phyloP scores from a whole-genome alignment of 2,888 invertebrate genomes.

The Rhingia campestris region DNA sequence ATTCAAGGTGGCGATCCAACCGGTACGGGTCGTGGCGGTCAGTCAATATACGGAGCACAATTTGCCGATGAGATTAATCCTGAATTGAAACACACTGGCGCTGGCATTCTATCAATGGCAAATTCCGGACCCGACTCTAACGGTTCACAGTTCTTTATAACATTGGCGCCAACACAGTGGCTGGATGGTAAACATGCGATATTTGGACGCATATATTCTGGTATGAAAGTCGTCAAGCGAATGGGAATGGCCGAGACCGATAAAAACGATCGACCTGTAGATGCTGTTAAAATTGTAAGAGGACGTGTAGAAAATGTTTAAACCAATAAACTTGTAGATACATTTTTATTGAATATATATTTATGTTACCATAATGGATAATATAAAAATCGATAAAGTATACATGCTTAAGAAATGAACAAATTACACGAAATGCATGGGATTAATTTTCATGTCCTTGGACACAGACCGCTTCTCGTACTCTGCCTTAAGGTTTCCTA shows the following conservation, averaged over 20 bases:
- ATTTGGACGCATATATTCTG: slow-evolving; percentile 94
- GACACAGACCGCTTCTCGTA: slow-evolving; percentile 84
- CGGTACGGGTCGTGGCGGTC: slow-evolving; percentile 97
- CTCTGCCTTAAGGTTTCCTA: slow-evolving; percentile 83
- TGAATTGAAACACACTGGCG: slow-evolving; percentile 97
- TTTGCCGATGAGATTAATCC: slow-evolving; percentile 98
- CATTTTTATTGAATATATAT: slow-evolving; percentile 25
- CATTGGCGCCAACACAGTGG: slow-evolving; percentile 98
- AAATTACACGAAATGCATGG: slow-evolving; percentile 89
- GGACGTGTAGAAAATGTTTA: slow-evolving; percentile 82
- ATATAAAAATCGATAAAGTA: neutral
- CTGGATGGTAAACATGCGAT: slow-evolving; percentile 98
- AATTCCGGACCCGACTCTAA: slow-evolving; percentile 98
- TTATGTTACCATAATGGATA: neutral
- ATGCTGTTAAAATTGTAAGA: slow-evolving; percentile 91
- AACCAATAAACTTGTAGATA: slow-evolving; percentile 1
- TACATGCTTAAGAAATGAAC: neutral
- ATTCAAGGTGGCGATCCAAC: slow-evolving; percentile 99
- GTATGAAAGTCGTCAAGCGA: slow-evolving; percentile 95
- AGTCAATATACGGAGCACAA: slow-evolving; percentile 96
- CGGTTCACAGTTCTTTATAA: slow-evolving; percentile 99
- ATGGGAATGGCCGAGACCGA: slow-evolving; percentile 98
- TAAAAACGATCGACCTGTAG: slow-evolving; percentile 94
- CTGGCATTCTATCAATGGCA: slow-evolving; percentile 97
- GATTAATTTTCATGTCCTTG: slow-evolving; percentile 84